Evolutionary conservation across 2,888 invertebrate genomes (phyloP).

Genomic region (Cephus sareptanus): DNA sequence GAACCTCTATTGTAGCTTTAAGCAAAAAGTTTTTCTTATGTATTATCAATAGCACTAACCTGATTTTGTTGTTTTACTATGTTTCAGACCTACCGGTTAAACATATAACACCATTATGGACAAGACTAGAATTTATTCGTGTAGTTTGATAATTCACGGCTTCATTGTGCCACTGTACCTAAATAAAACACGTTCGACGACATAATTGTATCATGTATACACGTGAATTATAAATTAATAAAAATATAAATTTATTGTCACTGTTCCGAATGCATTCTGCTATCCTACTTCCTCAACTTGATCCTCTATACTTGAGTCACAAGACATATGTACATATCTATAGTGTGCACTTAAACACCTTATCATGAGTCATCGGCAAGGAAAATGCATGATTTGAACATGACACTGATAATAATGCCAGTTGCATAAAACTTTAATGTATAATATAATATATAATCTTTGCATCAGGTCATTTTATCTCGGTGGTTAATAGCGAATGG

Average conservation of each 20-base stretch:
- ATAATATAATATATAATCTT: not conserved
- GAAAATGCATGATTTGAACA: not conserved
- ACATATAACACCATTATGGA: not conserved
- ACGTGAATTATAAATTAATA: not conserved
- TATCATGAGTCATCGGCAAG: not conserved
- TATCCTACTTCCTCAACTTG: not conserved
- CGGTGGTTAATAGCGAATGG: not conserved
- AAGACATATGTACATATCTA: not conserved
- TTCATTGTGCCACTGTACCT: not conserved
- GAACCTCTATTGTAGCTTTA: too few species aligned
- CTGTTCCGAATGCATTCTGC: not conserved
- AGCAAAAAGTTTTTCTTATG: too few species aligned
- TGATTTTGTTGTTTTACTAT: not conserved
- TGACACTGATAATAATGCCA: not conserved
- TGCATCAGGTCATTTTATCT: not conserved
- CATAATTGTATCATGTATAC: not conserved
- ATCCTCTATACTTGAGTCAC: not conserved
- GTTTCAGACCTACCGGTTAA: not conserved
- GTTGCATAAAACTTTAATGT: not conserved
- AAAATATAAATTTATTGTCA: not conserved
- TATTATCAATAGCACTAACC: not conserved
- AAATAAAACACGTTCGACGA: not conserved
- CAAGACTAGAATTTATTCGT: not conserved
- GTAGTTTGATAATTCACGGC: not conserved
- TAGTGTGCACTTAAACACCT: not conserved